Evolutionary conservation across 2,113 vertebrate genomes (phyloP).

Genomic region (Pachyramphus minor): DNA sequence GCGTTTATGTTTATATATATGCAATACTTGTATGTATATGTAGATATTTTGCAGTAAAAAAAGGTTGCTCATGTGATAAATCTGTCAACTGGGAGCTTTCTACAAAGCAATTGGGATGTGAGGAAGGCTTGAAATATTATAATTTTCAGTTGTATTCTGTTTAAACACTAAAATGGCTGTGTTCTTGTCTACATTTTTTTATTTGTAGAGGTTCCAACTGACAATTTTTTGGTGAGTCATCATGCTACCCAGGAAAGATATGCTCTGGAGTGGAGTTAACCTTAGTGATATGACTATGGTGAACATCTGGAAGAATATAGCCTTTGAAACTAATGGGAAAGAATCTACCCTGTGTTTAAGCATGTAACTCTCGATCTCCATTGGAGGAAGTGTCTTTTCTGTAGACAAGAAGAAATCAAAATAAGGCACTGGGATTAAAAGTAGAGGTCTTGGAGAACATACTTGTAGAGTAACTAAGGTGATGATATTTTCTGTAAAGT

Average conservation of each 20-base stretch:
- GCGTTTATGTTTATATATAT: neutral
- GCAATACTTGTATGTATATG: neutral
- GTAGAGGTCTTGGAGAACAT: neutral
- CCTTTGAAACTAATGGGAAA: neutral
- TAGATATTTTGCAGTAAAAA: neutral
- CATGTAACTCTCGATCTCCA: neutral
- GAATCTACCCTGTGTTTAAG: neutral
- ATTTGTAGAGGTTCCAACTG: neutral
- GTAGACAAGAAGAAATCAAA: neutral
- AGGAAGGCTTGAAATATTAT: neutral
- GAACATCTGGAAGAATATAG: conserved; percentile 25
- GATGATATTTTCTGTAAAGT: neutral
- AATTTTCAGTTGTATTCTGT: neutral
- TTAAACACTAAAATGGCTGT: neutral
- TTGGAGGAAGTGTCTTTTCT: neutral
- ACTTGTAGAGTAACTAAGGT: neutral
- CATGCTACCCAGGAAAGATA: neutral
- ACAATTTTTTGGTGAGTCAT: neutral
- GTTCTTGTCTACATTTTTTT: neutral
- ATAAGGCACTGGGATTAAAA: neutral
- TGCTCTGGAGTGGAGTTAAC: neutral
- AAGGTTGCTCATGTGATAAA: neutral
- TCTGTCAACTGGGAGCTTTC: neutral
- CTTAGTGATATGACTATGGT: neutral
- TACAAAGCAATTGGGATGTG: neutral